Base-by-base conservation (phyloP, 2,797 vertebrate species). In the Pelodytes ibericus region DNA sequence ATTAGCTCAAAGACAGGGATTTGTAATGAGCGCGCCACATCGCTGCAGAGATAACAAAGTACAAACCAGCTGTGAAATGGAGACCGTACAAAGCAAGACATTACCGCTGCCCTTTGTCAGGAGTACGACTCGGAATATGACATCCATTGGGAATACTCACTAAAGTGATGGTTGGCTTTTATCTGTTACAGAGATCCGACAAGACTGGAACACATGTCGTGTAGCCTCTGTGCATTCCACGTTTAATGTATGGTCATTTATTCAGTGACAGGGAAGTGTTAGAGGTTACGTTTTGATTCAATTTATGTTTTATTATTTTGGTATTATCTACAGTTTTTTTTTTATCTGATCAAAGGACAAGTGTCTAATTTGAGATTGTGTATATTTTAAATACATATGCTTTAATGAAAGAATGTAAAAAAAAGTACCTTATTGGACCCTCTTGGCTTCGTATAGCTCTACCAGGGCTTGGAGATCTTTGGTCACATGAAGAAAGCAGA, bases 201-300 rank as follows among this genome's bases (percentile, higher is more conserved):
- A 10, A 11, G 30, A 56, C 18, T 18, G 24, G 24, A 49, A 22
- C 59, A 41, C 57, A 56, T 51, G 64, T 39, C 25, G 64, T 27
- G 2, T n/a, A 11, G 27, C 9, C 16, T 25, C 56, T n/a, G 10
- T 15, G 2, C 8, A 39, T 29, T 26, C 3, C 20, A 4, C 2
- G 2, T 16, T 1, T 68, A 67, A 68, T 75, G 4, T 68, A 75
- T 75, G 64, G 5, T 69, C 61, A 68, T 75, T 22, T 68, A 75
- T 68, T 68, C 64, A 49, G 22, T 25, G 11, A 2, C 16, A 60
- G 18, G 16, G 44, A 49, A 49, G 16, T 1, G 44, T 49, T 4
- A 9, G 44, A 49, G 44, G 44, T 4, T n/a, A 49, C 18, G 11
- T 49, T 49, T 49, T 49, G 44, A 49, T 49, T 49, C 18, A 13